phyloP scores from a whole-genome alignment of 2,797 vertebrate genomes.

The Chelon labrosus region DNA sequence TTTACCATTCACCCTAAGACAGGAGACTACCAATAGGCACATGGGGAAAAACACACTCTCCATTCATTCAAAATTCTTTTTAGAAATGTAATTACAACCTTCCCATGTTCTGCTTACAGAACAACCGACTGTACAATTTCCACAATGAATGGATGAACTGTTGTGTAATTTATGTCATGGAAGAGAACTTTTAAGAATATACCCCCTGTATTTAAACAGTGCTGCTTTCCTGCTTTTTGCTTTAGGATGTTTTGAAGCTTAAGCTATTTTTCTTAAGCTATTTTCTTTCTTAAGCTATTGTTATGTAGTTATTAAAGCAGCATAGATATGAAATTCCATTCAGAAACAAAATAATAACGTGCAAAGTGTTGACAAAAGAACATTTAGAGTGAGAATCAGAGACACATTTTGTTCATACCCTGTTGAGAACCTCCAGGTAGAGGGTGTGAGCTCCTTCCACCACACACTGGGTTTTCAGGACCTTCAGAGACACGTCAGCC shows the following conservation, averaged over 20 bases:
- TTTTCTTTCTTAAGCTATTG: background rate
- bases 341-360: background rate
- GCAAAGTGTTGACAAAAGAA: background rate
- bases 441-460: conserved; percentile 90
- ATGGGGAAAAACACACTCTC: background rate
- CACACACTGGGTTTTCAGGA: conserved; percentile 93
- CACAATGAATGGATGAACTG: conserved; percentile 40
- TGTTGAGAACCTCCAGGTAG: conserved; percentile 91
- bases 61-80: conserved; percentile 27
- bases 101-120: conserved; percentile 4
- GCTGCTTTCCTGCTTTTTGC: background rate
- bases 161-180: conserved; percentile 15
- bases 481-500: conserved; percentile 85
- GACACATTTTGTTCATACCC: conserved; percentile 79
- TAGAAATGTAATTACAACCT: conserved; percentile 48
- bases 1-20: background rate
- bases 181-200: conserved; percentile 5
- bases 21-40: background rate
- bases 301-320: background rate
- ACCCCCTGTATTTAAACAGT: background rate
- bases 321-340: background rate
- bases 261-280: background rate
- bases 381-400: no score
- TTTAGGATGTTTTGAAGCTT: no score
- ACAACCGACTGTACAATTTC: conserved; percentile 12